Conservation (phyloP, 2,113 vertebrate species). For the Prunella fulvescens region DNA sequence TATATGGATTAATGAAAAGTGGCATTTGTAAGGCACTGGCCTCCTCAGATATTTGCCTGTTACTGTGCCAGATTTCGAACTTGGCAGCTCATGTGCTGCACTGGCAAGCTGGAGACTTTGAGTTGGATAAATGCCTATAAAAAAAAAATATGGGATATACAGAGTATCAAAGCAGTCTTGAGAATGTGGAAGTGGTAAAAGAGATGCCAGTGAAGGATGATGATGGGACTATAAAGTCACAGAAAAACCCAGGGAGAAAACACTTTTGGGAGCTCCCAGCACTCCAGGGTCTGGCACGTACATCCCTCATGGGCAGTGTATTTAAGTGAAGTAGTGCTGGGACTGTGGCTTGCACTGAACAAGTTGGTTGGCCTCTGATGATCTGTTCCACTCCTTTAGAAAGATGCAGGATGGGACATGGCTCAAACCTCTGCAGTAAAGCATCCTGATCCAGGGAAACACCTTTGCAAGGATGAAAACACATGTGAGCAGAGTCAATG, state of each 20-base stretch:
- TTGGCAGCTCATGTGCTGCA: not conserved
- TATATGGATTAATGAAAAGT: not conserved
- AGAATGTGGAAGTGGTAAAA: not conserved
- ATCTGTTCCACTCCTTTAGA: not conserved
- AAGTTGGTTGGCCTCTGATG: not conserved
- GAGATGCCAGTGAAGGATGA: not conserved
- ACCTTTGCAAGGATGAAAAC: not conserved
- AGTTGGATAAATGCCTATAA: not conserved
- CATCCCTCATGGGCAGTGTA: not conserved
- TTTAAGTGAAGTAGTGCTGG: not conserved
- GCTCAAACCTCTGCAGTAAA: not conserved
- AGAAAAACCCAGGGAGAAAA: not conserved
- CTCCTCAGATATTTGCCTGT: not conserved
- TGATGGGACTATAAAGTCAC: not conserved
- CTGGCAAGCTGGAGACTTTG: not conserved
- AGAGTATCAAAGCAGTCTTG: not conserved
- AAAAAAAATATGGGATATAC: not conserved
- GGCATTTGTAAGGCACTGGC: not conserved
- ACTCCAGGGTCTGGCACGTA: not conserved
- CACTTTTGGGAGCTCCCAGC: not conserved
- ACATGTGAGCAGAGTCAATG: accelerated
- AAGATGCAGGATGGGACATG: not conserved
- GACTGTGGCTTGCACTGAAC: not conserved
- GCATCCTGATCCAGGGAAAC: not conserved
- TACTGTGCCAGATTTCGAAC: not conserved